Conservation (phyloP, 2,888 invertebrate species). For the Alcis repandata region DNA sequence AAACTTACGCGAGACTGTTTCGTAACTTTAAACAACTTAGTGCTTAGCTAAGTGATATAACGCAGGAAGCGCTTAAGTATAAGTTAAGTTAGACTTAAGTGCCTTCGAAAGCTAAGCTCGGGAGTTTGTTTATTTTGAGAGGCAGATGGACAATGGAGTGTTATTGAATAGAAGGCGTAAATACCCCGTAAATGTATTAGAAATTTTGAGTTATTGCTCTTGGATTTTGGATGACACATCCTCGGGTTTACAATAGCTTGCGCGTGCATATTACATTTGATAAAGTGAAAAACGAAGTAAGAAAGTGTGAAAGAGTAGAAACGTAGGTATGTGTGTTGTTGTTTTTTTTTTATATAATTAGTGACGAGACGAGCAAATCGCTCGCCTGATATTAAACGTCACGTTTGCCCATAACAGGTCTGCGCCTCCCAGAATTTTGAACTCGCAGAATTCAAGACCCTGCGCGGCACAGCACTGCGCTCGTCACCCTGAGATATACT, state of each 20-base stretch:
- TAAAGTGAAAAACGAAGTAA: no score
- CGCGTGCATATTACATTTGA: no score
- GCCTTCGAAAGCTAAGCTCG: slow-evolving; percentile 25
- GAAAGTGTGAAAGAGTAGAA: no score
- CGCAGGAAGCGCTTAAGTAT: slow-evolving; percentile 20
- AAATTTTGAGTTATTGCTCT: slow-evolving; percentile 2
- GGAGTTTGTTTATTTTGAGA: slow-evolving; percentile 23
- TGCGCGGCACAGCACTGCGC: no score
- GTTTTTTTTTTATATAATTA: no score
- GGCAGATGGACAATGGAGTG: slow-evolving; percentile 9
- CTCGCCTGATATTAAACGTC: no score
- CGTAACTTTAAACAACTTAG: slow-evolving; percentile 32
- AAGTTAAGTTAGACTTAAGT: slow-evolving; percentile 21
- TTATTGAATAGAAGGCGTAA: slow-evolving; percentile 7
- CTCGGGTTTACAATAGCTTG: not conserved
- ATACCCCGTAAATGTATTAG: slow-evolving; percentile 1
- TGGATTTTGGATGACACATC: slow-evolving; percentile 4
- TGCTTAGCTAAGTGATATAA: slow-evolving; percentile 30
- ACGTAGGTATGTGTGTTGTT: no score
- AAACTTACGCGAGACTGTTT: slow-evolving; percentile 18
- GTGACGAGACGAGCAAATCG: no score
- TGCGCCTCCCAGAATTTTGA: no score
- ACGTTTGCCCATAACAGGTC: no score
- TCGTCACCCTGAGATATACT: no score
- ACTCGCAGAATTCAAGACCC: no score